Evolutionary conservation across 2,797 vertebrate genomes (phyloP).

Genomic region (Chelonia mydas): DNA sequence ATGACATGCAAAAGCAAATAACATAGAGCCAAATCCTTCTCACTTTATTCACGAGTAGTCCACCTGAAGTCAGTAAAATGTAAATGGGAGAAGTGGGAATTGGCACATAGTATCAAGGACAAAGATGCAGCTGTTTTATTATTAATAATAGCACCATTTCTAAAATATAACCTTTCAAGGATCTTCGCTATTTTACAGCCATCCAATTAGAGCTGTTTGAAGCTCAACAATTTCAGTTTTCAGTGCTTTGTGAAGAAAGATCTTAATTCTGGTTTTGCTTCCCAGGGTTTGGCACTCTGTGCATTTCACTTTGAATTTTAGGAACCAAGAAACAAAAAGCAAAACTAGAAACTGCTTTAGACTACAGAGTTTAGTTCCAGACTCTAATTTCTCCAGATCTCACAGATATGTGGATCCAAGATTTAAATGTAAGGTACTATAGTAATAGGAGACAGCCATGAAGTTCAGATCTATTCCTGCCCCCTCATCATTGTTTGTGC

Average conservation of each 20-base stretch:
- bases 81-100: not conserved
- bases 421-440: not conserved
- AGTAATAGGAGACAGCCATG: not conserved
- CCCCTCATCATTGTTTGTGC: not conserved
- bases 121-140: slow-evolving; percentile 8
- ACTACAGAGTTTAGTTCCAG: not conserved
- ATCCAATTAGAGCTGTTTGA: not conserved
- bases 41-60: not conserved
- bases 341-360: not conserved
- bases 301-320: not conserved
- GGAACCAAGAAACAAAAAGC: not conserved
- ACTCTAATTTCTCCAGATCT: not conserved
- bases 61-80: not conserved
- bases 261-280: not conserved
- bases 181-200: not conserved
- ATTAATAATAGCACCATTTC: not conserved
- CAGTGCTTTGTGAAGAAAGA: not conserved
- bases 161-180: not conserved
- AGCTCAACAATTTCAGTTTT: slow-evolving; percentile 24
- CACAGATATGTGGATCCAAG: not conserved
- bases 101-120: not conserved
- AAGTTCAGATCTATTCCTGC: not conserved
- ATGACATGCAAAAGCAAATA: not conserved
- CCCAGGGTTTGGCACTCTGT: not conserved
- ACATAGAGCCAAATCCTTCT: too few species aligned